Percentiles rank a stretch among this genome's conserved stretches.
Conservation (phyloP, 1,140 invertebrate species). For the Varroa destructor region DNA sequence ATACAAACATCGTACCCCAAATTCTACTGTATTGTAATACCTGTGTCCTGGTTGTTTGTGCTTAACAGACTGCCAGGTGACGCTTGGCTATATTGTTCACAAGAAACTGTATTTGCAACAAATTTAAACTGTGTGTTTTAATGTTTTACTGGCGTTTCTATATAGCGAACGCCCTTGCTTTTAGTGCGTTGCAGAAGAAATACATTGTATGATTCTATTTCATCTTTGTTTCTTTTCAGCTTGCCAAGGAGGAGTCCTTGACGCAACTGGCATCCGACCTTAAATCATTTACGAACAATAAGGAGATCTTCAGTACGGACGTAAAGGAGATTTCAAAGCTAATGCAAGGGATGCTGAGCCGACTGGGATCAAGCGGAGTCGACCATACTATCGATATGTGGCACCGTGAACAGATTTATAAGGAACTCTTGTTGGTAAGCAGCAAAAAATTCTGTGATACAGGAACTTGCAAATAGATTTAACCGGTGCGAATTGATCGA, state of each 20-base stretch:
- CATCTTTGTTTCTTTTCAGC: conserved; percentile 1
- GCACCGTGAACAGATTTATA: conserved; percentile 21
- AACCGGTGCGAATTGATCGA: background rate
- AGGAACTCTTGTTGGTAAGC: conserved; percentile 12
- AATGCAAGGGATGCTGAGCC: conserved; percentile 11
- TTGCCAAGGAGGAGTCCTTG: conserved; percentile 15
- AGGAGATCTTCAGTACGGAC: conserved; percentile 17
- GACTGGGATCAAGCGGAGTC: conserved; percentile 5
- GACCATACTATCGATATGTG: conserved; percentile 8
- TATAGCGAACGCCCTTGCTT: too few species aligned
- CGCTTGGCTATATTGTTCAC: too few species aligned
- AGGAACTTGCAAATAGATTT: background rate
- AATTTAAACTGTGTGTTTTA: too few species aligned
- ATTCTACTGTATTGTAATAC: too few species aligned
- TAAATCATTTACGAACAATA: background rate
- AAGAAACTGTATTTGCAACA: too few species aligned
- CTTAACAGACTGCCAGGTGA: too few species aligned
- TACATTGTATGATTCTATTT: too few species aligned
- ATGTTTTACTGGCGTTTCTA: too few species aligned
- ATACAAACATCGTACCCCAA: too few species aligned
- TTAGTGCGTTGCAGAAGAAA: too few species aligned
- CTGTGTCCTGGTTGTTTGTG: too few species aligned
- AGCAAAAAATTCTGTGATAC: background rate
- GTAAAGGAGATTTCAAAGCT: conserved; percentile 6
- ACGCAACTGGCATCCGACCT: conserved; percentile 24